A percentile compares a stretch with the other conserved stretches of the same genome.
phyloP scores from a whole-genome alignment of 2,113 vertebrate genomes.

The Tragelaphus imberbis region DNA sequence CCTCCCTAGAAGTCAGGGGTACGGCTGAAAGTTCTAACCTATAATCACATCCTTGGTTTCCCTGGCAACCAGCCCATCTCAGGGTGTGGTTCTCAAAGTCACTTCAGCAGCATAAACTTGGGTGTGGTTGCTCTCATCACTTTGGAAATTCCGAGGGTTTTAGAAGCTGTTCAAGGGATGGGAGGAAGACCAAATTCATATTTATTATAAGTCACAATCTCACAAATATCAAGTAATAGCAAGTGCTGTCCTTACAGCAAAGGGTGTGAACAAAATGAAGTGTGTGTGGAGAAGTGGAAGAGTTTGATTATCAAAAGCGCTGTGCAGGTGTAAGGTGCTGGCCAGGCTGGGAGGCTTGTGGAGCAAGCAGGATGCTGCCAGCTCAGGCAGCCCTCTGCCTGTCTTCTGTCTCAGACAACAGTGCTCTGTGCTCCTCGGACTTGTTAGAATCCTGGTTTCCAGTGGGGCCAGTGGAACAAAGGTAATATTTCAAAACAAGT shows the following conservation, averaged over 20 bases:
- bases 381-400: background rate
- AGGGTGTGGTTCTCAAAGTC: background rate
- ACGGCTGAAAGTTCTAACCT: background rate
- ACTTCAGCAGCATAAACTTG: background rate
- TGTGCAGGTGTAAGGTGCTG: background rate
- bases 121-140: background rate
- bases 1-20: background rate
- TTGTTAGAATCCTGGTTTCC: background rate
- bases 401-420: background rate
- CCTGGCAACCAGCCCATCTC: background rate
- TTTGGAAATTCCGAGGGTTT: background rate
- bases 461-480: background rate
- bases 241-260: background rate
- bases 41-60: background rate
- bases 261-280: background rate
- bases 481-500: background rate
- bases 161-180: background rate
- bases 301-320: fast-evolving
- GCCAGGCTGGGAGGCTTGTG: background rate
- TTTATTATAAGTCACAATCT: background rate
- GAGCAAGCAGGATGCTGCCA: background rate
- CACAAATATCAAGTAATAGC: background rate
- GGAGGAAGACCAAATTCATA: background rate
- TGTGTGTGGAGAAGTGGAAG: background rate
- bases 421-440: background rate